A percentile compares a stretch with the other conserved stretches of the same genome.
Evolutionary conservation across 2,888 invertebrate genomes (phyloP).

Genomic region (Poecilobothrus nobilitatus): DNA sequence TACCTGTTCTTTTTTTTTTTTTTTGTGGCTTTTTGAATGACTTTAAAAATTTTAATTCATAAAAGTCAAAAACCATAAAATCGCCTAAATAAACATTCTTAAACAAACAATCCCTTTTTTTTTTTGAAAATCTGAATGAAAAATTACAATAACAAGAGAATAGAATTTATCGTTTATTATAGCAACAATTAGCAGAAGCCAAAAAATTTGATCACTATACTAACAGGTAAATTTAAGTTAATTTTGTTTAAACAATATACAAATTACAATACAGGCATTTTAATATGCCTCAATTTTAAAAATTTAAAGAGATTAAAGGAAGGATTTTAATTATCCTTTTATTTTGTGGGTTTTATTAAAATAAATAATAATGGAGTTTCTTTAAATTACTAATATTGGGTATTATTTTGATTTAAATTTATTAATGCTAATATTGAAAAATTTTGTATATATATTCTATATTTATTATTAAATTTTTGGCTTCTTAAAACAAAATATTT

Average conservation of each 20-base stretch:
- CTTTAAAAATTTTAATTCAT: not conserved
- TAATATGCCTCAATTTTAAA: too few species aligned
- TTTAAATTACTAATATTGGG: not conserved
- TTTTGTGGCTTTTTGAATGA: too few species aligned
- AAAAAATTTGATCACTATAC: too few species aligned
- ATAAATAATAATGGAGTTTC: not conserved
- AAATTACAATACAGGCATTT: too few species aligned
- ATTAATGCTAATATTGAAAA: too few species aligned
- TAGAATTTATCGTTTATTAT: not conserved
- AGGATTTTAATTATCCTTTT: not conserved
- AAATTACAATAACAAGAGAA: not conserved
- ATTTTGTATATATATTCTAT: too few species aligned
- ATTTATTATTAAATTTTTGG: not conserved
- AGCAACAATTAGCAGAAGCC: not conserved
- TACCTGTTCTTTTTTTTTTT: too few species aligned
- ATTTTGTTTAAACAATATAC: too few species aligned
- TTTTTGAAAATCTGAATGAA: not conserved
- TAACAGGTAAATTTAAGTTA: too few species aligned
- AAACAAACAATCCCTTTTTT: slow-evolving; percentile 1
- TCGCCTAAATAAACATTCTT: slow-evolving; percentile 3
- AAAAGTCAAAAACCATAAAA: not conserved
- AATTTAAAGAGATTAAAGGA: too few species aligned
- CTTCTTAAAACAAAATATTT: not conserved
- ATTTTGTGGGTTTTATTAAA: not conserved
- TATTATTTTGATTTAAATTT: too few species aligned